These are phyloP conservation scores for Pachyrhynchus sulphureomaculatus DNA, from an alignment of 1,140 invertebrate genomes.

Conservation along the genomic window DNA sequence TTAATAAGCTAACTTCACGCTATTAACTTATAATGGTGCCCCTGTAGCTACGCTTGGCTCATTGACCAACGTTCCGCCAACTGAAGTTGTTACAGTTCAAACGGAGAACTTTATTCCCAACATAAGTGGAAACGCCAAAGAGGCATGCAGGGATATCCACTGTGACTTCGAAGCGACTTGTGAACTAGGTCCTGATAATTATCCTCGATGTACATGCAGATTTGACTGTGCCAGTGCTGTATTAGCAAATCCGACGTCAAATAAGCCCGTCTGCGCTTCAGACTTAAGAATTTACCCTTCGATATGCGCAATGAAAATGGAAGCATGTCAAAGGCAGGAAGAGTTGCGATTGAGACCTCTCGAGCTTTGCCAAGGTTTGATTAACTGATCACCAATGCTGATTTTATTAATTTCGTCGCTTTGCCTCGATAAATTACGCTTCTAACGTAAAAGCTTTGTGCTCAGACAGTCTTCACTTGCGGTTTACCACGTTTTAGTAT, in stretches of 20 bases:
- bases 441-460: constrained; percentile 12
- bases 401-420: constrained; percentile 32
- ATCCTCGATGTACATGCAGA: constrained; percentile 74
- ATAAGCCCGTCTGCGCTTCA: constrained; percentile 75
- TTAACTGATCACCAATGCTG: constrained; percentile 33
- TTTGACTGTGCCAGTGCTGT: constrained; percentile 70
- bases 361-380: constrained; percentile 78
- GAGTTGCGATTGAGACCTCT: constrained; percentile 76
- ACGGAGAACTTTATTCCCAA: constrained; percentile 37
- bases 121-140: constrained; percentile 53
- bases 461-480: constrained; percentile 15
- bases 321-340: constrained; percentile 80
- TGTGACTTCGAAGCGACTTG: constrained; percentile 84
- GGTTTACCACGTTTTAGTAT: constrained; percentile 24
- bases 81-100: constrained; percentile 11
- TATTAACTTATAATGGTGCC: constrained; percentile 27
- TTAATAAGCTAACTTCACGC: constrained; percentile 24
- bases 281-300: constrained; percentile 80
- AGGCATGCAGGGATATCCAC: constrained; percentile 75
- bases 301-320: constrained; percentile 82
- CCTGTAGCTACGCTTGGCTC: constrained; percentile 26
- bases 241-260: constrained; percentile 58
- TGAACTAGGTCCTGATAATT: constrained; percentile 72
- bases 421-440: constrained; percentile 22
- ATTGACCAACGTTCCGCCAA: constrained; percentile 21